Evolutionary conservation across 2,113 vertebrate species (phyloP), one percentile per base, ranked within the genome.

Genomic region (Zapornia atra): DNA sequence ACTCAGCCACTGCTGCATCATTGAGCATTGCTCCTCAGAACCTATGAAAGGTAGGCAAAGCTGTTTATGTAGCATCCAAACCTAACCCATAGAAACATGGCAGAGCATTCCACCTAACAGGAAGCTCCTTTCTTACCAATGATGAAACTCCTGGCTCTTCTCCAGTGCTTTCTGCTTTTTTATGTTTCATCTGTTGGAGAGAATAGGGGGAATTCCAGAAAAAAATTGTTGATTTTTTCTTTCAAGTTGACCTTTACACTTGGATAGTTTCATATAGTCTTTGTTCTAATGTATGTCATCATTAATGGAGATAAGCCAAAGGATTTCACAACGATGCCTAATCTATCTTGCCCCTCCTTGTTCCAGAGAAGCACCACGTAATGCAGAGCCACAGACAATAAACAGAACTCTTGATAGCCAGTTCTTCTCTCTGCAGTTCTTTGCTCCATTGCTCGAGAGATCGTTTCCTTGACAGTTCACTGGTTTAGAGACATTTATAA

Each of bases 131-230:
- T 63, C 56, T 51, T 25, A 59, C 8, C 56, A 34, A 0, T 44
- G 15, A n/a, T 64, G 50, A 57, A 75, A 59, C 10, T 46, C 5
- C 11, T 64, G 34, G 12, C 11, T 85, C 28, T 44, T 22, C 19
- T 75, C 13, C 13, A 51, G 28, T 26, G 8, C 21, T 80, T 75
- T 28, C 22, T 73, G 40, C 10, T 61, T 78, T 79, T 78, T 90
- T 40, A 11, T 1, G 0, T 73, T 66, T 44, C 0, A 0, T n/a
- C 20, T 65, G 14, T 31, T 60, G 20, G n/a, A 80, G 29, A 28
- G 1, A 65, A 7, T 24, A 70, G 15, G 36, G 71, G 51, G 11
- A 92, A 75, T 6, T 53, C 61, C 73, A 70, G 26, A 76, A 76
- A 81, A 53, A 42, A 4, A 1, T 6, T 25, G 5, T 19, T 80